Base-by-base conservation (phyloP, 2,113 vertebrate species). In the Leuciscus idus region DNA sequence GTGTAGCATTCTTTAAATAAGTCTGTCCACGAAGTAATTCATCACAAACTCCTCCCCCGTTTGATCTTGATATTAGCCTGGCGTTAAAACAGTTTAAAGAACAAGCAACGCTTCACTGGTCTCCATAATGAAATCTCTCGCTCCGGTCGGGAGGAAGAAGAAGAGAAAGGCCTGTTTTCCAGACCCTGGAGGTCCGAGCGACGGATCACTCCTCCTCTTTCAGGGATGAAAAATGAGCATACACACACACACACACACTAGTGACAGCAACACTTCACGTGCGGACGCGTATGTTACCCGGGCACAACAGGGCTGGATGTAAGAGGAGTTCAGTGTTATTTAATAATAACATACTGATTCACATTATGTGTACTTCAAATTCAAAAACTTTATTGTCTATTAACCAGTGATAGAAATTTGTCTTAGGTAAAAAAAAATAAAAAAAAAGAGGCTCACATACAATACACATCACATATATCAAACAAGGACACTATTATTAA, bases 181-280 rank as follows among this genome's bases (percentile, higher is more conserved):
- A 55, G 84, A 50, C 84, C 64, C 59, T 83, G 88, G 83, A 87
- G 88, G 86, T 86, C 87, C 73, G 33, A 36, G 72, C 46, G 36
- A 23, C 59, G 4, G 52, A 19, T 74, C 55, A 23, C 70, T 59
- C 70, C 70, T 52, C 50, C 70, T 74, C 52, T 43, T 74, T 43
- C 17, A 72, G 79, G 12, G 79, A 12, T 50, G n/a, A 72, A 33
- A n/a, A 26, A 57, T 57, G 17, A 17, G 17, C 17, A 17, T 7
- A 39, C 17, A 43, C 55, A 57, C 7, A 17, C 5, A 57, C 17
- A 7, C 17, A 57, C 2, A 2, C 19, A 23, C 19, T 23, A 57
- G 19, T 21, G 55, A 57, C 19, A 57, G 55, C 55, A 21, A 57
- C 55, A 23, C 55, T 57, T 23, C 19, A 55, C 52, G 1, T 57